These are phyloP conservation scores for Condylura cristata DNA, from an alignment of 2,113 vertebrate genomes.

Conservation along the genomic window DNA sequence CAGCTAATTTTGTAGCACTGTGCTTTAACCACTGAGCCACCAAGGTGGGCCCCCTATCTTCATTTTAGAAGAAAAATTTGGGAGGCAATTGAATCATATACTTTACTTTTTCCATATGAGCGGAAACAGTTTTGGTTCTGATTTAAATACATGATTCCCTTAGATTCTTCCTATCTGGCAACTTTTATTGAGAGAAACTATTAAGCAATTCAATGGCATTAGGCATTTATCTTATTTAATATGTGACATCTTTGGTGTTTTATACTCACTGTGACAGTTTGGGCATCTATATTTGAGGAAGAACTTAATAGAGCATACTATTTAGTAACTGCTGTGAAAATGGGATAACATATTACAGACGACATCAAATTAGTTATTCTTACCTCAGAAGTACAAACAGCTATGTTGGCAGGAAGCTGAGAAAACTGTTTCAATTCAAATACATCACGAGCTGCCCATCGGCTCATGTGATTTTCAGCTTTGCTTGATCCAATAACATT, in stretches of 20 bases:
- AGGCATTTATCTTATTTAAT: constrained; percentile 27
- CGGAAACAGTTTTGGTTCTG: background rate
- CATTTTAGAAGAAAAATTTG: constrained; percentile 36
- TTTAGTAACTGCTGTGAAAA: constrained; percentile 19
- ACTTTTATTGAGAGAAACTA: constrained; percentile 20
- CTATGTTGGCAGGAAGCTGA: constrained; percentile 94
- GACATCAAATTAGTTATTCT: constrained; percentile 9
- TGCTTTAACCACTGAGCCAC: too few species aligned
- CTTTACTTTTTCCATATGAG: background rate
- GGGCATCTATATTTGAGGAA: background rate
- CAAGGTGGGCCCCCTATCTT: too few species aligned
- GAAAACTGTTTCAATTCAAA: constrained; percentile 94
- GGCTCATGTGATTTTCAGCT: constrained; percentile 94
- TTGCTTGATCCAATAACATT: constrained; percentile 95
- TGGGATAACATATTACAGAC: constrained; percentile 48
- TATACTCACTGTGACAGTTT: background rate
- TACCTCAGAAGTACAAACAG: constrained; percentile 89
- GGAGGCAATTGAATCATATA: background rate
- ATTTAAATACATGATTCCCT: background rate
- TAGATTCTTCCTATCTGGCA: constrained; percentile 34
- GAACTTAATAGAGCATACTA: background rate
- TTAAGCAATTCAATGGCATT: background rate
- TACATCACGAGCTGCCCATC: constrained; percentile 91
- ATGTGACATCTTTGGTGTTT: constrained; percentile 47
- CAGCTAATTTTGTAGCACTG: too few species aligned